A percentile compares a stretch with the other conserved stretches of the same genome.
These are phyloP conservation scores for Drosophila funebris DNA, from an alignment of 1,140 invertebrate species.

Conservation along the genomic window DNA sequence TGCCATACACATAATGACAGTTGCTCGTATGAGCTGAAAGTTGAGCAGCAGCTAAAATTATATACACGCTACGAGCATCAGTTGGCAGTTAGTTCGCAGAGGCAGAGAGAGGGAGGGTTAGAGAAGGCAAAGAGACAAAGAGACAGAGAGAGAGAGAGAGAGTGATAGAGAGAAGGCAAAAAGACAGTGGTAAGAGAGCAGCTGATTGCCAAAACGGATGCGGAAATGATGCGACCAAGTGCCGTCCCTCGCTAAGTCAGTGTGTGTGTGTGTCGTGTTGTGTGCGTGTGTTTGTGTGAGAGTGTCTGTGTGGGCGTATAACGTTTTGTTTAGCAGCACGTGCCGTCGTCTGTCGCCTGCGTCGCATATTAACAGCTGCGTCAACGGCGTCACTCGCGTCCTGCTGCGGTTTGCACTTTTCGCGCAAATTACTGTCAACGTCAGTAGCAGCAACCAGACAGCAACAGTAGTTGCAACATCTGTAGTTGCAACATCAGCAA, in stretches of 20 bases:
- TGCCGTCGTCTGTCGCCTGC: slow-evolving; percentile 39
- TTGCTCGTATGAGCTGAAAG: slow-evolving; percentile 39
- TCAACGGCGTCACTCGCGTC: slow-evolving; percentile 40
- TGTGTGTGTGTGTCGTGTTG: background rate
- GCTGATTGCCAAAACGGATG: slow-evolving; percentile 75
- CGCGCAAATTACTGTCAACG: slow-evolving; percentile 77
- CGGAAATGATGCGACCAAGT: slow-evolving; percentile 65
- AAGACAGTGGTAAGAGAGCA: too few relatives aligned
- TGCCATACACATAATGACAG: background rate
- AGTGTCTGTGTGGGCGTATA: slow-evolving; percentile 3
- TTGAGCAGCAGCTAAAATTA: slow-evolving; percentile 53
- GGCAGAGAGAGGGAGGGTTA: background rate
- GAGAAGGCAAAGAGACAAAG: background rate
- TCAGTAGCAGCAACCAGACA: slow-evolving; percentile 45
- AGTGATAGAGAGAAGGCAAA: background rate
- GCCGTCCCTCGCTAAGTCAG: background rate
- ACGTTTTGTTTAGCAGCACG: slow-evolving; percentile 77
- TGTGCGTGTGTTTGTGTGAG: background rate
- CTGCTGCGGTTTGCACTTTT: slow-evolving; percentile 76
- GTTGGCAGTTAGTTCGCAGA: background rate
- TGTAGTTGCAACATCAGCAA: slow-evolving; percentile 19
- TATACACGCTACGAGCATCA: slow-evolving; percentile 10
- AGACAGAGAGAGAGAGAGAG: background rate
- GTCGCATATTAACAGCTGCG: slow-evolving; percentile 64
- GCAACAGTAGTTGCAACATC: slow-evolving; percentile 14